Evolutionary conservation across 2,888 invertebrate species (phyloP).

Genomic region (Escarpia spicata): DNA sequence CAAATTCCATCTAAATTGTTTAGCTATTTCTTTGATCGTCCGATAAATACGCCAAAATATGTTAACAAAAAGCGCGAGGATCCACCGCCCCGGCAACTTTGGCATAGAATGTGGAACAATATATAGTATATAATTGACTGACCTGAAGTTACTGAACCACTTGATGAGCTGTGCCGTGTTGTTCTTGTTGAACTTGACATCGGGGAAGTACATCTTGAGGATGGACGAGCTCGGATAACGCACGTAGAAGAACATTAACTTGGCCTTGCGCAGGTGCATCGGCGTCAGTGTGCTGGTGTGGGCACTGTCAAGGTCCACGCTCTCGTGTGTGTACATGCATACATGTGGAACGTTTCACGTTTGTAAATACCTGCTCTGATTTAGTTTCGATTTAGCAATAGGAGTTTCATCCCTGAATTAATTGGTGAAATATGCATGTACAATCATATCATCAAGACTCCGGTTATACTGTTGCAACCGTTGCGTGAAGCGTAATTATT

Average conservation of each 20-base stretch:
- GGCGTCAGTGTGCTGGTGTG: constrained; percentile 85
- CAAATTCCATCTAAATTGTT: background rate
- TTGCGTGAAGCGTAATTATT: background rate
- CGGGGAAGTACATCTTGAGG: constrained; percentile 99
- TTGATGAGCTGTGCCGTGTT: constrained; percentile 99
- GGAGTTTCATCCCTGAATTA: background rate
- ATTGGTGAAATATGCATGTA: background rate
- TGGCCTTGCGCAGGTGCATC: constrained; percentile 99
- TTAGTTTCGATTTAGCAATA: background rate
- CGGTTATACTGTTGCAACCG: background rate
- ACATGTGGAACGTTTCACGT: background rate
- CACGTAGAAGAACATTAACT: constrained; percentile 99
- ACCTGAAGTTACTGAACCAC: constrained; percentile 99
- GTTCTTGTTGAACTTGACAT: constrained; percentile 99
- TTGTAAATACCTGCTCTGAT: no score
- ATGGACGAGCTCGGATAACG: constrained; percentile 98
- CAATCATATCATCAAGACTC: background rate
- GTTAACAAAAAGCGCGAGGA: background rate
- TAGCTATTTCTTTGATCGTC: background rate
- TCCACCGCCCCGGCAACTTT: background rate
- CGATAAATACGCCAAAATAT: background rate
- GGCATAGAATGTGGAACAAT: background rate
- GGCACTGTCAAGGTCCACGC: background rate
- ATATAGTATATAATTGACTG: constrained; percentile 64
- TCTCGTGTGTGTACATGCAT: background rate